These are phyloP conservation scores for Poeciliopsis paucimaculata DNA, from an alignment of 2,797 vertebrate species.

Conservation along the genomic window DNA sequence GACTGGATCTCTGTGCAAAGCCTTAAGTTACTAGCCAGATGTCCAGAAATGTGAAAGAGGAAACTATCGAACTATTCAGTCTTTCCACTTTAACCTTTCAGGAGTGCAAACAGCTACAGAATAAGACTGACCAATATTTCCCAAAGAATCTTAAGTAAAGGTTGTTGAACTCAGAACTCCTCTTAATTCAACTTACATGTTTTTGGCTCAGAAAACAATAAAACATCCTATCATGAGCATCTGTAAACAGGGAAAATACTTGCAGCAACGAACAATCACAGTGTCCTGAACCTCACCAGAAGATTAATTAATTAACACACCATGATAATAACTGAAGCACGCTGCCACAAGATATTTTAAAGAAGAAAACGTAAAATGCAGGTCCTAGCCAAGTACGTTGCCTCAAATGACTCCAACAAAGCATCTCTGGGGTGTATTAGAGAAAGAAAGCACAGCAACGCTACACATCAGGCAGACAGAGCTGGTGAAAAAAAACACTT, in stretches of 20 bases:
- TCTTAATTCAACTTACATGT: not conserved
- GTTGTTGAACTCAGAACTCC: not conserved
- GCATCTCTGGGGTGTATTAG: constrained; percentile 1
- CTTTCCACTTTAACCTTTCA: not conserved
- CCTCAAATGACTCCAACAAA: not conserved
- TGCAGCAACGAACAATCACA: not conserved
- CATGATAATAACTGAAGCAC: not conserved
- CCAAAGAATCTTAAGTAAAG: not conserved
- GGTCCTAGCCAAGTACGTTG: not conserved
- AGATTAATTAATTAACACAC: not conserved
- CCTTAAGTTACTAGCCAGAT: not conserved
- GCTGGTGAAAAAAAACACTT: not conserved
- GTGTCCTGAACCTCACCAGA: not conserved
- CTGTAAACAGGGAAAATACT: not conserved
- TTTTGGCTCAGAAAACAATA: not conserved
- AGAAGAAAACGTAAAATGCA: constrained; percentile 1
- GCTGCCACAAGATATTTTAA: not conserved
- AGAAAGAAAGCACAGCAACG: not conserved
- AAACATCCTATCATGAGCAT: not conserved
- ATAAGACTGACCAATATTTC: not conserved
- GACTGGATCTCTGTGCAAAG: not conserved
- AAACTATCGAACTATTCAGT: not conserved
- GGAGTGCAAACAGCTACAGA: not conserved
- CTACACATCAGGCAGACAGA: not conserved
- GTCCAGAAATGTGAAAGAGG: not conserved